Evolutionary conservation across 2,888 invertebrate genomes (phyloP), one percentile per base, ranked within the genome.

Genomic region (Cataglyphis albicans): DNA sequence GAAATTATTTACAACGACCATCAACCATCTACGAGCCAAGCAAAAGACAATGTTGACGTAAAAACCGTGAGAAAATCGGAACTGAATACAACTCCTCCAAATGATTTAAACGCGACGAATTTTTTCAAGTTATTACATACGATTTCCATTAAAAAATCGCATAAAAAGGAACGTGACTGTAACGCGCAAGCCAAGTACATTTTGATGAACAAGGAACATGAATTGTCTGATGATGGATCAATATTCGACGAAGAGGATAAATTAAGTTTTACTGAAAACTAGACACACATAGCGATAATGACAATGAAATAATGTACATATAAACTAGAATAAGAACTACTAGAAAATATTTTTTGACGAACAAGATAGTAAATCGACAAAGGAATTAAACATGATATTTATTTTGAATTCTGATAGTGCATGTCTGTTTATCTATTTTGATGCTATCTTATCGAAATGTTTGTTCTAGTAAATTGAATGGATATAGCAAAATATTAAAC

Each of bases 131-230:
- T 91, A 18, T 55, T 91, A 44, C 91, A 90, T 59, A 89, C 90
- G n/a, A 91, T 91, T 0, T 94, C 94, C 9, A 93, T 94, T 73
- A 94, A 94, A 75, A 91, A 91, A 41, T 93, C 92, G 2, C 92
- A 93, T 55, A 91, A 92, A 44, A 92, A 92, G 74, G 91, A 90
- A 57, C 91, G 93, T 0, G 89, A 91, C 55, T 29, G 67, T n/a
- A 89, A 74, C 7, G 57, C 70, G 3, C 72, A 80, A 59, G 87
- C 82, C 7, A 64, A 25, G 63, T 35, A 74, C 64, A 41, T 52
- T 55, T 21, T 64, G 9, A 65, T 82, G 25, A 32, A 84, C 52
- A 32, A 81, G 5, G 87, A 91, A 82, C 78, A 85, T 59, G 86
- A 90, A 29, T 73, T 93, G 35, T 94, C 93, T 4, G 92, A 94